A percentile compares a stretch with the other conserved stretches of the same genome.
These are phyloP conservation scores for Drosophila fulvimacula DNA, from an alignment of 2,888 invertebrate genomes.

Conservation along the genomic window DNA sequence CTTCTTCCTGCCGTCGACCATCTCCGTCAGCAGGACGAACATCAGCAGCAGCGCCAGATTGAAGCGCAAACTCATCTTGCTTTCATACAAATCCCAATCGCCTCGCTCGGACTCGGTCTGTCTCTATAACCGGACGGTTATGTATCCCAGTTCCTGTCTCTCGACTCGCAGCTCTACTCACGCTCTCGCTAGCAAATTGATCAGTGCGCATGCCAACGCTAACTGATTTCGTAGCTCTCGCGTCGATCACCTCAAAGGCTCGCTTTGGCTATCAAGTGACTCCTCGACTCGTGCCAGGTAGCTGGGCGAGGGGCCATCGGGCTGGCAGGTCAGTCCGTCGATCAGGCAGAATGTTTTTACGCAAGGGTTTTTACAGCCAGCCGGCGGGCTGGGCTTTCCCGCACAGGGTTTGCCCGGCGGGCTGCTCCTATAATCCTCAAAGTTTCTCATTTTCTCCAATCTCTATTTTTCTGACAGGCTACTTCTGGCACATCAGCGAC, in stretches of 20 bases:
- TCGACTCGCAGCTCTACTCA: constrained; percentile 20
- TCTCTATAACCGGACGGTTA: constrained; percentile 27
- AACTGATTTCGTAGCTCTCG: constrained; percentile 48
- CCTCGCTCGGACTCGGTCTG: neutral
- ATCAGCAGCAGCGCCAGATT: constrained; percentile 60
- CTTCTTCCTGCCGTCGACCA: constrained; percentile 57
- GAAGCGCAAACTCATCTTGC: constrained; percentile 60
- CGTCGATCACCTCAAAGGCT: constrained; percentile 38
- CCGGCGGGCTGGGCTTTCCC: constrained; percentile 27
- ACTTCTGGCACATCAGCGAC: constrained; percentile 98
- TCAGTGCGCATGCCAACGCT: constrained; percentile 67
- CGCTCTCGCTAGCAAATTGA: constrained; percentile 23
- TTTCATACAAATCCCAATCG: constrained; percentile 24
- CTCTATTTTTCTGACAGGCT: constrained; percentile 90
- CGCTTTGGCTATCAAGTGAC: constrained; percentile 38
- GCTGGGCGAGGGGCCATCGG: constrained; percentile 15
- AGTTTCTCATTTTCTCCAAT: constrained; percentile 1
- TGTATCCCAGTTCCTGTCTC: constrained; percentile 22
- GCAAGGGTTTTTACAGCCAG: constrained; percentile 34
- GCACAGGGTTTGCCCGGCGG: constrained; percentile 44
- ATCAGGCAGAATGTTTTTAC: neutral
- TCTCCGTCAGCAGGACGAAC: constrained; percentile 47
- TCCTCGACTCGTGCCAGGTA: constrained; percentile 40
- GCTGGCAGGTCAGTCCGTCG: constrained; percentile 19
- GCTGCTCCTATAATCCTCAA: constrained; percentile 24